Evolutionary conservation across 2,113 vertebrate species (phyloP).

Genomic region (Fulica atra): DNA sequence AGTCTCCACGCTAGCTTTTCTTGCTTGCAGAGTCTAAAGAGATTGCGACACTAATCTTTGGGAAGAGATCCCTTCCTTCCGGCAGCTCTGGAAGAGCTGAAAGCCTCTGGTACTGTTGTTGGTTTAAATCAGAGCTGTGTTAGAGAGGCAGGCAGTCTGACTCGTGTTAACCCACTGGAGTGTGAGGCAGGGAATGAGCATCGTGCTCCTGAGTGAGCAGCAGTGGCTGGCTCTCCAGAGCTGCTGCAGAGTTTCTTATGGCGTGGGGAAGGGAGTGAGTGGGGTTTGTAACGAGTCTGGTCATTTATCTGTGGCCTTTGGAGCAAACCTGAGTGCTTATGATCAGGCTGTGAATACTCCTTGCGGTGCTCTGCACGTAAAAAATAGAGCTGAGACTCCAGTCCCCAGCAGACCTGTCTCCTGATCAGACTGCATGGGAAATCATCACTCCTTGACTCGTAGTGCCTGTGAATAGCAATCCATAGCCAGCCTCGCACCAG

Average conservation of each 20-base stretch:
- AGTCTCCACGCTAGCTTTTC: background rate
- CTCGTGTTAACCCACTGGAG: background rate
- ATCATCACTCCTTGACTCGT: background rate
- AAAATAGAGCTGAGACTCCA: background rate
- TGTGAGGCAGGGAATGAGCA: background rate
- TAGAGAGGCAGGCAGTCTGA: background rate
- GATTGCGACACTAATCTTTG: background rate
- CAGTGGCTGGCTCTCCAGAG: background rate
- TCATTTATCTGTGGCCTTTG: background rate
- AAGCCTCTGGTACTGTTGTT: background rate
- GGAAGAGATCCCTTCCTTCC: background rate
- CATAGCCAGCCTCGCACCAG: background rate
- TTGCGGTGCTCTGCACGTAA: background rate
- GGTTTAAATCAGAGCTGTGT: background rate
- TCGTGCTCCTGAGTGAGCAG: background rate
- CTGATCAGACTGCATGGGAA: background rate
- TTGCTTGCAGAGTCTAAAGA: conserved; percentile 13
- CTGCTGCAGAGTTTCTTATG: background rate
- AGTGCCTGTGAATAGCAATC: background rate
- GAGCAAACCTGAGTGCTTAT: background rate
- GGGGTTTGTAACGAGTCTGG: background rate
- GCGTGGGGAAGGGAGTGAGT: background rate
- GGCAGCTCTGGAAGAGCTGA: background rate
- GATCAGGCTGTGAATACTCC: background rate
- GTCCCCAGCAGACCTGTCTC: background rate